These are phyloP conservation scores for Eolophus roseicapilla DNA, from an alignment of 2,113 vertebrate genomes.

Conservation along the genomic window DNA sequence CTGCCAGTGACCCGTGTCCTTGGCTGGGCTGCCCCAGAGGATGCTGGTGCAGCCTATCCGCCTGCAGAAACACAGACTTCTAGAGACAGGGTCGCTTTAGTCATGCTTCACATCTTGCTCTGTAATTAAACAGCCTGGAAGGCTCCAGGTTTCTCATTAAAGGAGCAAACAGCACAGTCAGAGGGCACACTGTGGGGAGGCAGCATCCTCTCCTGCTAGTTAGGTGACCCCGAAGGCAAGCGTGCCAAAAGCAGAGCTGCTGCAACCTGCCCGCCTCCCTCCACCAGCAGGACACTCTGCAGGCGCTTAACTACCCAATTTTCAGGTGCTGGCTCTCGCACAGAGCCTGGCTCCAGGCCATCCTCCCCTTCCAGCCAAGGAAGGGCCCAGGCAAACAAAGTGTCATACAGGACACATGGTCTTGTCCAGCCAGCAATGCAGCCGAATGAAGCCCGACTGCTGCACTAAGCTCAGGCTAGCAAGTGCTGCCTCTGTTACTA, in stretches of 20 bases:
- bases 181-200: background rate
- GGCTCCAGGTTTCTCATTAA: conserved; percentile 35
- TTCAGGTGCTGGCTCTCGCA: conserved; percentile 18
- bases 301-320: conserved; percentile 47
- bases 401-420: background rate
- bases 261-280: background rate
- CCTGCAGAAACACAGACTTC: background rate
- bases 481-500: background rate
- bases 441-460: background rate
- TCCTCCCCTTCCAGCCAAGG: background rate
- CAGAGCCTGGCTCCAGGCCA: conserved; percentile 29
- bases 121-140: conserved; percentile 29
- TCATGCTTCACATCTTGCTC: background rate
- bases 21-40: background rate
- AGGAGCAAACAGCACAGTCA: background rate
- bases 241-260: background rate
- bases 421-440: background rate
- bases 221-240: conserved; percentile 1
- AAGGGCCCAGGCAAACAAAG: conserved; percentile 7
- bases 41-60: accelerated
- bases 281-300: conserved; percentile 33
- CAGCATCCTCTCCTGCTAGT: background rate
- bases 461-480: background rate
- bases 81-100: background rate
- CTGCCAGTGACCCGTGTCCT: accelerated